Conservation (phyloP, 1,140 invertebrate genomes). For the Achroia grisella region DNA sequence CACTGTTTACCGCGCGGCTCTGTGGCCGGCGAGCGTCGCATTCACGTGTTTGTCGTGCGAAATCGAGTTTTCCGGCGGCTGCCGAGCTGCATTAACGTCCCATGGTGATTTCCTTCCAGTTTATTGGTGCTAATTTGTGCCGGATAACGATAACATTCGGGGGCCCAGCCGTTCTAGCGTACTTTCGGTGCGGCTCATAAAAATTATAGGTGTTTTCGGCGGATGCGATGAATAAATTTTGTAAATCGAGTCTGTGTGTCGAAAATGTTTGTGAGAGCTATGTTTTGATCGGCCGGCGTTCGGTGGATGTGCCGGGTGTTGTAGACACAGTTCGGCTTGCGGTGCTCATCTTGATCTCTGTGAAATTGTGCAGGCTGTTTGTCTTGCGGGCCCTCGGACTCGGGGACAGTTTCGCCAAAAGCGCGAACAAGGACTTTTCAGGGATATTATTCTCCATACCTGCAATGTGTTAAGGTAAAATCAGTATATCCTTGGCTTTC, state of each 20-base stretch:
- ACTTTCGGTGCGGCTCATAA: conserved; percentile 55
- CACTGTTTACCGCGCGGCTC: conserved; percentile 67
- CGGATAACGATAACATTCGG: conserved; percentile 45
- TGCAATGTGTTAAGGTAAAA: conserved; percentile 56
- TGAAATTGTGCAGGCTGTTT: conserved; percentile 33
- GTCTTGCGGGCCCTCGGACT: conserved; percentile 13
- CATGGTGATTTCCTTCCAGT: conserved; percentile 59
- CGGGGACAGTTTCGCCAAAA: conserved; percentile 13
- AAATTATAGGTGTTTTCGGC: conserved; percentile 63
- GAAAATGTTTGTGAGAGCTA: conserved; percentile 63
- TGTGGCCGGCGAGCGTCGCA: conserved; percentile 60
- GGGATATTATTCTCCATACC: conserved; percentile 18
- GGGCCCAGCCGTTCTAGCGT: conserved; percentile 25
- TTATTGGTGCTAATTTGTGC: conserved; percentile 58
- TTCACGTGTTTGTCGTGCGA: conserved; percentile 48
- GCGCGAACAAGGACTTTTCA: conserved; percentile 21
- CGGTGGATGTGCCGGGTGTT: conserved; percentile 51
- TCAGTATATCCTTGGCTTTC: conserved; percentile 21
- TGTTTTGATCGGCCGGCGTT: conserved; percentile 63
- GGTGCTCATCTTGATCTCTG: conserved; percentile 30
- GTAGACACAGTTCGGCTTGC: conserved; percentile 43
- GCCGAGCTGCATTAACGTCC: conserved; percentile 42
- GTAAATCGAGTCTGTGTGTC: conserved; percentile 67
- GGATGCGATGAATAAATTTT: conserved; percentile 73
- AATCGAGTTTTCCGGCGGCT: conserved; percentile 58